Evolutionary conservation across 2,113 vertebrate genomes (phyloP).

Genomic region (Bos javanicus): DNA sequence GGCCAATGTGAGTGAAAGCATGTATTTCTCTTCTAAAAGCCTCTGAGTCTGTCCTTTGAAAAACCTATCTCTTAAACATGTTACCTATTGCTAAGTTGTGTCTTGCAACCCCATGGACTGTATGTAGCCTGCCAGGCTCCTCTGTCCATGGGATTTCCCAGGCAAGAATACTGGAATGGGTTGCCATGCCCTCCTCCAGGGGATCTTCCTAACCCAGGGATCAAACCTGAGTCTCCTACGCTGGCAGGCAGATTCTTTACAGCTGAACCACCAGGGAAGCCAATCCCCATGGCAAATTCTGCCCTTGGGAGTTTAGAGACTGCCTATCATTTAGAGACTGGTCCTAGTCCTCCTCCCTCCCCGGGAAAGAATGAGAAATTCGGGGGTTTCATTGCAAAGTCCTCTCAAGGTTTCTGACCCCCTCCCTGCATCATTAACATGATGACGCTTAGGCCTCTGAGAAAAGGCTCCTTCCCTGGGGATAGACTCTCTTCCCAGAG

Average conservation of each 20-base stretch:
- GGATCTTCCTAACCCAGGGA: not conserved
- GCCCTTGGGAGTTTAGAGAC: too few relatives aligned
- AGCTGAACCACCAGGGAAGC: not conserved
- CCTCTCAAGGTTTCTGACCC: too few relatives aligned
- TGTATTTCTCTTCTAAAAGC: rapidly evolving
- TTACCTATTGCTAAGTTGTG: not conserved
- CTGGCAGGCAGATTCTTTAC: not conserved
- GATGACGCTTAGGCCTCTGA: not conserved
- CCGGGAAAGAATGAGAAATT: rapidly evolving
- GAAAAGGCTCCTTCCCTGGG: not conserved
- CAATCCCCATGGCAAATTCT: not conserved
- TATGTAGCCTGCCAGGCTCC: not conserved
- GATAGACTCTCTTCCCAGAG: not conserved
- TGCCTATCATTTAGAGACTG: not conserved
- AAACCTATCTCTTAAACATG: not conserved
- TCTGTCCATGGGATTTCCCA: not conserved
- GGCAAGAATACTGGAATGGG: not conserved
- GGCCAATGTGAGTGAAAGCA: rapidly evolving
- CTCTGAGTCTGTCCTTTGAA: not conserved
- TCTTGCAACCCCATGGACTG: not conserved
- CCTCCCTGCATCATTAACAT: rapidly evolving
- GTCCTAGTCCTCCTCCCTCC: not conserved
- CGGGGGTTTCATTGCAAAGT: not conserved
- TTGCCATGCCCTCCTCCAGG: not conserved
- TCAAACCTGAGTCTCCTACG: not conserved